Conservation (phyloP, 2,113 vertebrate species). For the Gobiocypris rarus region DNA sequence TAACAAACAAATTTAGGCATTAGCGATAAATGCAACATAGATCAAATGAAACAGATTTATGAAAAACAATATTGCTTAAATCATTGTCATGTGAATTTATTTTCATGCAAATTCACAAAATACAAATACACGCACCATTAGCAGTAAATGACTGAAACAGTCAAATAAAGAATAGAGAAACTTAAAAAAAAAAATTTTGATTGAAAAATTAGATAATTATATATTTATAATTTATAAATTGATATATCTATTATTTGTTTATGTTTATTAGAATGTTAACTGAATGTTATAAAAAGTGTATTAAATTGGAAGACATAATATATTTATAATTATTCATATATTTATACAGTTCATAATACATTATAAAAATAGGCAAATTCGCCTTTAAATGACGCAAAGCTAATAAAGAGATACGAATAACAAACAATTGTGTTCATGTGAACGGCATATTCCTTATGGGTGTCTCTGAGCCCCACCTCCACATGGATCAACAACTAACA, state of each 20-base stretch:
- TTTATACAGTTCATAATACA: too few species aligned
- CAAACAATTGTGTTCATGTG: background rate
- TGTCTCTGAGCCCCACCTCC: background rate
- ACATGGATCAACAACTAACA: background rate
- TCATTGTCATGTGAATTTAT: too few species aligned
- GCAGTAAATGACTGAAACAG: background rate
- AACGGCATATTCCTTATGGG: background rate
- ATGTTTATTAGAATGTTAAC: background rate
- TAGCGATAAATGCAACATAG: background rate
- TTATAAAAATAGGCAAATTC: background rate
- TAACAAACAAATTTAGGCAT: background rate
- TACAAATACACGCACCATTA: background rate
- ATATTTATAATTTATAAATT: background rate
- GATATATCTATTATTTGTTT: background rate
- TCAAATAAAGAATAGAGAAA: background rate
- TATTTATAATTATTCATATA: too few species aligned
- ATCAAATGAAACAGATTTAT: background rate
- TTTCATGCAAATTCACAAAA: too few species aligned
- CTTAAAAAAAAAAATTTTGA: background rate
- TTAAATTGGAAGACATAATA: background rate
- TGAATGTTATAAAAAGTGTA: background rate
- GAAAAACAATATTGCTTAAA: background rate
- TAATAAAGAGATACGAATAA: background rate
- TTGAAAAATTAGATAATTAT: background rate
- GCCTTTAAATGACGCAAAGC: background rate